Percentiles rank a stretch among this genome's conserved stretches.
Conservation (phyloP, 2,888 invertebrate species). For the Drosophila mayaguana region DNA sequence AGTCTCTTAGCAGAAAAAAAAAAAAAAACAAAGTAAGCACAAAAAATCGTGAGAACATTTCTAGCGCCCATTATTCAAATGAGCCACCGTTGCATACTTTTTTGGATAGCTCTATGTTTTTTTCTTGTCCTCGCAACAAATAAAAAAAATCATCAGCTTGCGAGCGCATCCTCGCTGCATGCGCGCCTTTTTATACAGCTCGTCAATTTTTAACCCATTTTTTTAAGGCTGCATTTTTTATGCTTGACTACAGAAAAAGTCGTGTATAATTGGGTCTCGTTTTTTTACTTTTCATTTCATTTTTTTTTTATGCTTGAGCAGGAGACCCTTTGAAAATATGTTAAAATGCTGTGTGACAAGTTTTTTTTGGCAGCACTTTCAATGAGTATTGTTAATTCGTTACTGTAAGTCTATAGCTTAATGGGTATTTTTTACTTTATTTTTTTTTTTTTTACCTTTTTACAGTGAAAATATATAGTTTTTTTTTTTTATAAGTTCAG, state of each 20-base stretch:
- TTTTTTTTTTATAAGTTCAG: conserved; percentile 38
- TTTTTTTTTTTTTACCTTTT: conserved; percentile 50
- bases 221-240: conserved; percentile 64
- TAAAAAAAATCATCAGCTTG: conserved; percentile 62
- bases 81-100: conserved; percentile 72
- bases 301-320: conserved; percentile 16
- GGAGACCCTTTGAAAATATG: conserved; percentile 49
- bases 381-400: conserved; percentile 58
- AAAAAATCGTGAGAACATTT: conserved; percentile 79
- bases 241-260: conserved; percentile 73
- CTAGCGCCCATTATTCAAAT: conserved; percentile 75
- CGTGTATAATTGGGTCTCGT: conserved; percentile 72
- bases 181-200: conserved; percentile 41
- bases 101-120: conserved; percentile 60
- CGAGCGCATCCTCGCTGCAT: conserved; percentile 68
- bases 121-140: conserved; percentile 28
- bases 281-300: conserved; percentile 28
- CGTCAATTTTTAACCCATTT: conserved; percentile 63
- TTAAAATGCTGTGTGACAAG: conserved; percentile 70
- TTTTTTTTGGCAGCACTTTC: conserved; percentile 52
- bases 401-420: conserved; percentile 48
- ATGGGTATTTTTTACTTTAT: conserved; percentile 19
- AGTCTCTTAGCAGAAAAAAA: conserved; percentile 43
- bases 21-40: conserved; percentile 22
- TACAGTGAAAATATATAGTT: conserved; percentile 27